Conservation (phyloP, 2,797 vertebrate genomes). For the Orientallactaga sibirica region DNA sequence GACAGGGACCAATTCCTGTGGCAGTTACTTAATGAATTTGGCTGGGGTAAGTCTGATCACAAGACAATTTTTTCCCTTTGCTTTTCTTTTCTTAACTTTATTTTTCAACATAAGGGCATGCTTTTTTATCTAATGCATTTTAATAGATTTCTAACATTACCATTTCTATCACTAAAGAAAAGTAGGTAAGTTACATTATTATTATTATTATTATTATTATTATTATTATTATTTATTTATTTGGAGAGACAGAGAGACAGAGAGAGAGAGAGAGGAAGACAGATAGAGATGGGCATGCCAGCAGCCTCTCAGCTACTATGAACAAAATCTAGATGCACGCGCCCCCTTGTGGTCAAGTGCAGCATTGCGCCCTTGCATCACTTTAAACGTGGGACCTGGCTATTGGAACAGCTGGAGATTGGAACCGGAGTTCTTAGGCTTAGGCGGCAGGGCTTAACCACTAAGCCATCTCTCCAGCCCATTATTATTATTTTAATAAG, state of each 20-base stretch:
- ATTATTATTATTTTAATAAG: not conserved
- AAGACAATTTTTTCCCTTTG: not conserved
- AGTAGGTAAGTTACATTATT: not conserved
- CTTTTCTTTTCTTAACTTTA: not conserved
- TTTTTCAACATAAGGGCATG: not conserved
- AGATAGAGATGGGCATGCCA: too few species aligned
- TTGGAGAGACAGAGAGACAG: too few species aligned
- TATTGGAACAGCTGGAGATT: too few species aligned
- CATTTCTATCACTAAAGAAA: slow-evolving; percentile 10
- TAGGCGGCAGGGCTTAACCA: too few species aligned
- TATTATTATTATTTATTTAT: not conserved
- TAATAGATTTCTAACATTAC: not conserved
- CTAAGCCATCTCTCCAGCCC: too few species aligned
- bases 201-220: not conserved
- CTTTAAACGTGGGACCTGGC: too few species aligned
- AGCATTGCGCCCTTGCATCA: too few species aligned
- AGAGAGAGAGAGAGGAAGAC: too few species aligned
- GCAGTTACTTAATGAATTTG: slow-evolving; percentile 24
- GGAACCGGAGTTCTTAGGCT: too few species aligned
- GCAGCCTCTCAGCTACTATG: too few species aligned
- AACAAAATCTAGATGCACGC: too few species aligned
- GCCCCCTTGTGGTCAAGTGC: too few species aligned
- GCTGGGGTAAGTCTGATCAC: slow-evolving; percentile 11
- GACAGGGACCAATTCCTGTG: slow-evolving; percentile 15
- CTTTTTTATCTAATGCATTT: not conserved